Conservation (phyloP, 2,113 vertebrate genomes). For the Osmerus eperlanus region DNA sequence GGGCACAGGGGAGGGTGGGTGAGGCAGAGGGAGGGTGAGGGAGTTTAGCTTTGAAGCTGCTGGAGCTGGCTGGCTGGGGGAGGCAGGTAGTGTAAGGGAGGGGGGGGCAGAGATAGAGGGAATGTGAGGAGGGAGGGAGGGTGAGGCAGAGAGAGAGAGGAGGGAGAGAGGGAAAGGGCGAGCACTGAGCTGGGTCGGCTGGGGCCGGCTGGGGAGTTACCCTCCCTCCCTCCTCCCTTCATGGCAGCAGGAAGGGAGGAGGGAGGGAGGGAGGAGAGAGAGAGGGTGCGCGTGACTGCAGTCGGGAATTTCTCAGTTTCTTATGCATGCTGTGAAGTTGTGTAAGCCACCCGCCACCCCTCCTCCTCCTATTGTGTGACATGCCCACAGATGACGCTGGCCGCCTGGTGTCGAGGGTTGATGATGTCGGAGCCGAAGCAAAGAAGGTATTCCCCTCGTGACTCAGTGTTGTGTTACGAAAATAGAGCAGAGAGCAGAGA, state of each 20-base stretch:
- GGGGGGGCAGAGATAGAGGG: too few relatives aligned
- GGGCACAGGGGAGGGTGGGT: too few relatives aligned
- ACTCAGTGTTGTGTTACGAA: slow-evolving; percentile 53
- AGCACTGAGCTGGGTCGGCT: neutral
- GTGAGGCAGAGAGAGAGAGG: too few relatives aligned
- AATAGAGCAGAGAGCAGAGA: too few relatives aligned
- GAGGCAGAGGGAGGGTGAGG: too few relatives aligned
- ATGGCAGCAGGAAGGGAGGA: neutral
- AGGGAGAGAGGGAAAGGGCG: too few relatives aligned
- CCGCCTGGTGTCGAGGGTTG: slow-evolving; percentile 15
- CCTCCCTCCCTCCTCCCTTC: neutral
- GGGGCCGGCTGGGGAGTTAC: neutral
- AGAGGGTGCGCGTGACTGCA: slow-evolving; percentile 18
- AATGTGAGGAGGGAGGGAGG: too few relatives aligned
- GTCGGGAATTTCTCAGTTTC: slow-evolving; percentile 1
- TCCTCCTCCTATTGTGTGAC: slow-evolving; percentile 28
- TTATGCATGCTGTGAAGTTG: slow-evolving; percentile 21
- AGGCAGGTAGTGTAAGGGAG: too few relatives aligned
- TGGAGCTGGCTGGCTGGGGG: too few relatives aligned
- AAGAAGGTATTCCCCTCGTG: slow-evolving; percentile 50
- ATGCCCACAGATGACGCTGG: slow-evolving; percentile 34
- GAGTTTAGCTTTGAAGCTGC: too few relatives aligned
- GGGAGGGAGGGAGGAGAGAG: neutral
- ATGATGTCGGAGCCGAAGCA: slow-evolving; percentile 52
- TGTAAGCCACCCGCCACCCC: slow-evolving; percentile 33